Conservation (phyloP, 2,888 invertebrate species). For the Tiphia femorata region DNA sequence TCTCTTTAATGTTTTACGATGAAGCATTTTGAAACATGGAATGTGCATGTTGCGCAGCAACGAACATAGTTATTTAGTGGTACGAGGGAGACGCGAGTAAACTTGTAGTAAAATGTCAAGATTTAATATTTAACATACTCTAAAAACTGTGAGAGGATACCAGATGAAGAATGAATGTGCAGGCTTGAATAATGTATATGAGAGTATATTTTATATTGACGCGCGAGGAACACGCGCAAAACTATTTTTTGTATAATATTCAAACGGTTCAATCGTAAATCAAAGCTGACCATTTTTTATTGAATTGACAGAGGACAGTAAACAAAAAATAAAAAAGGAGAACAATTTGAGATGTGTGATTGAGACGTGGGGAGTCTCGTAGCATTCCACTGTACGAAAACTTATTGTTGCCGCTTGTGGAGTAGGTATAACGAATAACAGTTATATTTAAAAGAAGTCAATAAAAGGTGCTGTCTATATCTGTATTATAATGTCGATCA, state of each 20-base stretch:
- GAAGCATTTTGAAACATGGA: background rate
- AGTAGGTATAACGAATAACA: background rate
- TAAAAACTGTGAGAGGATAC: conserved; percentile 2
- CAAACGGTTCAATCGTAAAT: no score
- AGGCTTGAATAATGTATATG: conserved; percentile 38
- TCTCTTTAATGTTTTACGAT: conserved; percentile 22
- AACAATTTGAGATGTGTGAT: no score
- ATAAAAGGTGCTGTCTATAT: conserved; percentile 32
- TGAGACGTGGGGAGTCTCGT: no score
- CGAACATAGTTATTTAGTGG: conserved; percentile 34
- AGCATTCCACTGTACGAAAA: background rate
- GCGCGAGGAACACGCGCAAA: conserved; percentile 29
- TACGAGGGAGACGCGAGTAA: conserved; percentile 28
- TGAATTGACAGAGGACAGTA: no score
- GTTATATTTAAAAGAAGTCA: conserved; percentile 18
- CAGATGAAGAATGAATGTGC: conserved; percentile 15
- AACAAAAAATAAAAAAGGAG: no score
- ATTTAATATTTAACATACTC: conserved; percentile 41
- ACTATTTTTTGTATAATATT: conserved; percentile 48
- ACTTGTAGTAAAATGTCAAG: conserved; percentile 47
- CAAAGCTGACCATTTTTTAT: no score
- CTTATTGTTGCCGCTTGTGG: background rate
- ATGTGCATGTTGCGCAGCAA: conserved; percentile 40
- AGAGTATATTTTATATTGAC: conserved; percentile 47
- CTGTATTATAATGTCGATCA: conserved; percentile 14